A percentile compares a stretch with the other conserved stretches of the same genome.
phyloP scores from a whole-genome alignment of 2,797 vertebrate genomes.

The Pteronotus mesoamericanus region DNA sequence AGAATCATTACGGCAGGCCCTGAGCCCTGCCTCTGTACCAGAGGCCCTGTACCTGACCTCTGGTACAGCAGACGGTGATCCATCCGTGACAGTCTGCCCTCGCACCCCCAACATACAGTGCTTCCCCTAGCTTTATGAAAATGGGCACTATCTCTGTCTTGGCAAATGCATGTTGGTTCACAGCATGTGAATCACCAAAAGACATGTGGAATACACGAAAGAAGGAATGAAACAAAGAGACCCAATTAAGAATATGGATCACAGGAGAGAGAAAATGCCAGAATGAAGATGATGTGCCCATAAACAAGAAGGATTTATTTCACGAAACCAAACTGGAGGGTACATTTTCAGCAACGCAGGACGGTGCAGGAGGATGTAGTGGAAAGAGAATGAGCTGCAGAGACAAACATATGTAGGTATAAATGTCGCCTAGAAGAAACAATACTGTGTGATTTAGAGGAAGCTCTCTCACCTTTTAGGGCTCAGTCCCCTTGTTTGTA shows the following conservation, averaged over 20 bases:
- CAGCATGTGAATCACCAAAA: neutral
- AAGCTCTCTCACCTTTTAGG: neutral
- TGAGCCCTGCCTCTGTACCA: too few species aligned
- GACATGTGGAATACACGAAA: neutral
- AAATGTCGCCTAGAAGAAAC: neutral
- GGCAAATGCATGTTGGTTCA: neutral
- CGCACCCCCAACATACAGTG: neutral
- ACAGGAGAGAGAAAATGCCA: neutral
- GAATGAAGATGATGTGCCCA: neutral
- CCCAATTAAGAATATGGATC: neutral
- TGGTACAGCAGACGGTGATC: neutral
- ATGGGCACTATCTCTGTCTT: neutral
- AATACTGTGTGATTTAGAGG: neutral
- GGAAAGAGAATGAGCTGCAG: neutral
- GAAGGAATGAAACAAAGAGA: neutral
- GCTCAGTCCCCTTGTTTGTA: neutral
- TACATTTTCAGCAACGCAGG: neutral
- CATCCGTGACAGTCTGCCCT: neutral
- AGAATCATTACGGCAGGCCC: neutral
- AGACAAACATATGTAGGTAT: neutral
- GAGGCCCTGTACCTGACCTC: too few species aligned
- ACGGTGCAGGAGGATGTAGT: fast-evolving
- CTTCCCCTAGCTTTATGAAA: neutral
- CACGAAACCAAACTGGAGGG: neutral
- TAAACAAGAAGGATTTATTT: neutral